phyloP scores from a whole-genome alignment of 1,140 invertebrate species.

The Rhopalosiphum padi region DNA sequence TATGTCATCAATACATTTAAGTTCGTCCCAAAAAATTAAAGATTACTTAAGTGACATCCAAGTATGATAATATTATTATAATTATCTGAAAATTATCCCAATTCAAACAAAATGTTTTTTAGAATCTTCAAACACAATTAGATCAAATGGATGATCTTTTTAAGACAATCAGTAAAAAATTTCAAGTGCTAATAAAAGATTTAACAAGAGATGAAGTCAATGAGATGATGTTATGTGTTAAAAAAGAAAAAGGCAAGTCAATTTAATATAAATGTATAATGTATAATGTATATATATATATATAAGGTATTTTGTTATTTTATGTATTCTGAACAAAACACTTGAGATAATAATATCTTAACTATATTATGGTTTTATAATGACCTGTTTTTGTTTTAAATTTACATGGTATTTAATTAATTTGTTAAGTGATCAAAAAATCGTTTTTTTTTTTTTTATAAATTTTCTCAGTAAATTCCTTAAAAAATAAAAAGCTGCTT shows the following conservation, averaged over 20 bases:
- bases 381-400: neutral
- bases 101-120: slow-evolving; percentile 46
- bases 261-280: neutral
- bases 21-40: slow-evolving; percentile 79
- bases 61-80: slow-evolving; percentile 62
- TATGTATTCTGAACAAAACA: neutral
- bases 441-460: no score
- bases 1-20: slow-evolving; percentile 72
- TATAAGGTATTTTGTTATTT: neutral
- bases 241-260: slow-evolving; percentile 75
- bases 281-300: neutral
- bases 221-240: slow-evolving; percentile 85
- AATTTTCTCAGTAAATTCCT: no score
- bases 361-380: neutral
- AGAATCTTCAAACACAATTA: slow-evolving; percentile 78
- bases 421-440: no score
- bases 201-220: slow-evolving; percentile 90
- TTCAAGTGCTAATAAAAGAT: slow-evolving; percentile 88
- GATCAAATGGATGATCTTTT: slow-evolving; percentile 88
- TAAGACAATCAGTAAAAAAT: slow-evolving; percentile 86
- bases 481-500: no score
- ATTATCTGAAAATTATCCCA: neutral
- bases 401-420: neutral
- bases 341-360: neutral
- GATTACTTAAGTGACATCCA: slow-evolving; percentile 81